Evolutionary conservation across 2,113 vertebrate genomes (phyloP).

Genomic region (Macheiramphus alcinus): DNA sequence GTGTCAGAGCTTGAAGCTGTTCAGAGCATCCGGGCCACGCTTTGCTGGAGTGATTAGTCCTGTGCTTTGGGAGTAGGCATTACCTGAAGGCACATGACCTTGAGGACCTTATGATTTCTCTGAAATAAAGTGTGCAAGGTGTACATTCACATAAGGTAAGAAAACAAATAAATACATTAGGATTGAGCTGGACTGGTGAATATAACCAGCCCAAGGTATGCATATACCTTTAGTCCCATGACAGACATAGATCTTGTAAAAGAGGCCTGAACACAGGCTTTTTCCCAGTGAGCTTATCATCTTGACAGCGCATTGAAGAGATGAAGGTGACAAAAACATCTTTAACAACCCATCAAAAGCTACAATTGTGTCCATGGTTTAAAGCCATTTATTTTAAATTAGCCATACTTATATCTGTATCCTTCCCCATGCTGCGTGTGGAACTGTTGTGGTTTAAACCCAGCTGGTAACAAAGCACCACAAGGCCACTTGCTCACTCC

Average conservation of each 20-base stretch:
- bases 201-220: background rate
- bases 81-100: background rate
- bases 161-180: background rate
- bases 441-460: background rate
- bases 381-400: background rate
- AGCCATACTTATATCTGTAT: background rate
- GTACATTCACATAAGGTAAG: background rate
- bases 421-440: background rate
- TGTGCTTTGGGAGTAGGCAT: background rate
- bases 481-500: no score
- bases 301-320: background rate
- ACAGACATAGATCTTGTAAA: background rate
- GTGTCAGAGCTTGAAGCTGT: background rate
- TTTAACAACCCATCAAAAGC: background rate
- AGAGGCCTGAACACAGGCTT: background rate
- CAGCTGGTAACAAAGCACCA: no score
- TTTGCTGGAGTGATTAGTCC: background rate
- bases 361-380: background rate
- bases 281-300: background rate
- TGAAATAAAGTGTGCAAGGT: background rate
- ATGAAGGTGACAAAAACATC: background rate
- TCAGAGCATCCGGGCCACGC: background rate
- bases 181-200: background rate
- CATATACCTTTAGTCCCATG: background rate
- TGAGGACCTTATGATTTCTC: background rate